Percentiles rank a stretch among this genome's conserved stretches.
phyloP scores from a whole-genome alignment of 2,797 vertebrate genomes.

The Etheostoma perlongum region DNA sequence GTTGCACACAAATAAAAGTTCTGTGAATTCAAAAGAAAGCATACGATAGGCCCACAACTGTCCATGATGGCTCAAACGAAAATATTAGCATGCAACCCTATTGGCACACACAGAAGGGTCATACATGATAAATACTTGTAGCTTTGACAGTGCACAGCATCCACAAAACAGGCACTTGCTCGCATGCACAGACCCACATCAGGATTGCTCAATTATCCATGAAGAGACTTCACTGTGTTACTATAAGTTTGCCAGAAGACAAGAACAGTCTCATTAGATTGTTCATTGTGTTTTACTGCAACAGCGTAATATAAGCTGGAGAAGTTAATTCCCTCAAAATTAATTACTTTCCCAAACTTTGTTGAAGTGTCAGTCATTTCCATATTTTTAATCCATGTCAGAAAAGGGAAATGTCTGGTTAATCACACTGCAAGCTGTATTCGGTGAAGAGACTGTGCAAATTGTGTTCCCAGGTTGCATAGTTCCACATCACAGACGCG shows the following conservation, averaged over 20 bases:
- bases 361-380: conserved; percentile 53
- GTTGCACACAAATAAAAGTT: conserved; percentile 42
- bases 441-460: not conserved
- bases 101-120: not conserved
- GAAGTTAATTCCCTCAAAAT: conserved; percentile 70
- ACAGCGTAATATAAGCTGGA: conserved; percentile 51
- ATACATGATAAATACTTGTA: not conserved
- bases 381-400: conserved; percentile 56
- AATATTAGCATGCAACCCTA: conserved; percentile 19
- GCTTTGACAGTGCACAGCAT: not conserved
- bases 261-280: conserved; percentile 63
- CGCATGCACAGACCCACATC: not conserved
- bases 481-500: not conserved
- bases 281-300: conserved; percentile 57
- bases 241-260: conserved; percentile 48
- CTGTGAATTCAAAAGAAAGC: conserved; percentile 41
- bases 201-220: conserved; percentile 1
- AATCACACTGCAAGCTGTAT: conserved; percentile 11
- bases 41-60: conserved; percentile 23
- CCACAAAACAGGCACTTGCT: conserved; percentile 5
- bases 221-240: conserved; percentile 24
- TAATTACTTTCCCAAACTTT: conserved; percentile 70
- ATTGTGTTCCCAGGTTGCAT: conserved; percentile 2
- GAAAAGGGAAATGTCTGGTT: conserved; percentile 32
- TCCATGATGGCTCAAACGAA: conserved; percentile 29